Evolutionary conservation across 2,888 invertebrate species (phyloP), one percentile per base, ranked within the genome.

Genomic region (Tinea semifulvella): DNA sequence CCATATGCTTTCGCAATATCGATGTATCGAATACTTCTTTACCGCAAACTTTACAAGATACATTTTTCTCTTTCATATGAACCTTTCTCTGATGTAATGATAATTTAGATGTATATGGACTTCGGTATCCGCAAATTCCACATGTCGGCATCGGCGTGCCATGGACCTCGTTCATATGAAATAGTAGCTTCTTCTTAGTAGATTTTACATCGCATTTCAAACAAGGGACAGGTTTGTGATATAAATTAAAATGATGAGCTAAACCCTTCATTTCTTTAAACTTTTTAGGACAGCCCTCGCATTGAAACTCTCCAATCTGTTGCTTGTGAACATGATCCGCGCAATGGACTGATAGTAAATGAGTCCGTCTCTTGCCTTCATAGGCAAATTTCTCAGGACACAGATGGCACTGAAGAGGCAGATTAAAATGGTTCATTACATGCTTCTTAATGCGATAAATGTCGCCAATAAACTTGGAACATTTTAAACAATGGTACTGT

Each of bases 61-160:
- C 57, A 1, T 50, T 49, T 27, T 53, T 61, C 35, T 67, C 68
- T 2, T 59, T 62, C 66, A 67, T 65, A 43, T 67, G 68, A 6
- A 35, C 35, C 13, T 22, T 18, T 3, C 14, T 11, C 16, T 35
- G 18, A 13, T 43, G 43, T 6, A 11, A 11, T 6, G 8, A 4
- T 13, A 43, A 10, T 8, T 8, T 8, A 14, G 3, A 6, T 13
- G 47, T 2, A 0, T 8, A 19, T 6, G 6, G 27, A 18, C 46
- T 40, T 11, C 43, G 47, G 18, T 51, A 55, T 0, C 52, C 53
- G 27, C 56, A 56, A 0, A 54, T 40, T 0, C 53, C 52, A 31
- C 56, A 56, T 2, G 52, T 51, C 0, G 48, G 49, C 4, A 49
- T 46, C 2, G 47, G 39, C 0, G 31, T 46, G 4, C 49, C 50